phyloP scores from a whole-genome alignment of 2,113 vertebrate genomes.

The Serinus canaria region DNA sequence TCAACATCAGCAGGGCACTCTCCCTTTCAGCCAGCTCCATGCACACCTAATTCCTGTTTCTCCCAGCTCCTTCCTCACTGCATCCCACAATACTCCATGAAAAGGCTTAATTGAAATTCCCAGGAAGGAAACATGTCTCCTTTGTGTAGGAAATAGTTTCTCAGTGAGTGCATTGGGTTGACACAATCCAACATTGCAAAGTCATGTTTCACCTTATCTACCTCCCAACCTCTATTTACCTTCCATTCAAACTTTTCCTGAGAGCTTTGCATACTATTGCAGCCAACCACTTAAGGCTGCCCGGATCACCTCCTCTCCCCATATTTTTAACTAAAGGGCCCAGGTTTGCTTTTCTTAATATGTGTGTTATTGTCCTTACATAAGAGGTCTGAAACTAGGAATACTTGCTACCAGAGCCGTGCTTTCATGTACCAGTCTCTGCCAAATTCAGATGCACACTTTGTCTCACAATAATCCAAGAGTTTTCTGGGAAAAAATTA shows the following conservation, averaged over 20 bases:
- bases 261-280: neutral
- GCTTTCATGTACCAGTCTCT: neutral
- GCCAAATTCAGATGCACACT: neutral
- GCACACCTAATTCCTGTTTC: neutral
- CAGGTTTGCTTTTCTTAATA: neutral
- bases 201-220: neutral
- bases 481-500: neutral
- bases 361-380: neutral
- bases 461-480: neutral
- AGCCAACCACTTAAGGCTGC: neutral
- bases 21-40: neutral
- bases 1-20: neutral
- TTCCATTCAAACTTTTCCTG: neutral
- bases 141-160: neutral
- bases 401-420: neutral
- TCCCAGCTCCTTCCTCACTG: neutral
- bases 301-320: neutral
- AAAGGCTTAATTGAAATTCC: neutral
- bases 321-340: neutral
- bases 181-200: neutral
- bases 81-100: neutral
- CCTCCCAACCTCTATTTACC: neutral
- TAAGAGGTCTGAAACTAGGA: neutral
- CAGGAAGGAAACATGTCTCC: neutral
- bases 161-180: neutral